Evolutionary conservation across 2,888 invertebrate genomes (phyloP).

Genomic region (Ormyrus labotus): DNA sequence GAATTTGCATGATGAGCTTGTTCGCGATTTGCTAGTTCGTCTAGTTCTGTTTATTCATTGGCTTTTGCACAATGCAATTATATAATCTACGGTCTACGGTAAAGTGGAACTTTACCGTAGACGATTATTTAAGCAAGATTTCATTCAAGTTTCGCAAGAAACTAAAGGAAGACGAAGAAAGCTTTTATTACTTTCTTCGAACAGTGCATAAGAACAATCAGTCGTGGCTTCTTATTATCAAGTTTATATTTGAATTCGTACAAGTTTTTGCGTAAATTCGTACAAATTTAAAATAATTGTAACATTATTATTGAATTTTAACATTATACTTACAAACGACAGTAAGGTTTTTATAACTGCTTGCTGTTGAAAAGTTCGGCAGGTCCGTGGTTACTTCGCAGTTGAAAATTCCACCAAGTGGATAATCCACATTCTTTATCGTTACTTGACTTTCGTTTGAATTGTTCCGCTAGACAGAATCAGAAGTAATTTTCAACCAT

Average conservation of each 20-base stretch:
- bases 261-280: background rate
- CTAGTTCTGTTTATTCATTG: too few relatives aligned
- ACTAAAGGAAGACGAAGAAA: background rate
- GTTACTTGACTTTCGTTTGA: constrained; percentile 87
- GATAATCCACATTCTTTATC: constrained; percentile 83
- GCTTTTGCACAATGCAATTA: too few relatives aligned
- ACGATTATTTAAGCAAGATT: constrained; percentile 1
- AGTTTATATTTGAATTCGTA: constrained; percentile 12
- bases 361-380: constrained; percentile 83
- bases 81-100: too few relatives aligned
- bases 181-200: background rate
- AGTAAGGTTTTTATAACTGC: constrained; percentile 81
- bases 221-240: background rate
- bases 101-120: too few relatives aligned
- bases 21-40: too few relatives aligned
- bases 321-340: constrained; percentile 83
- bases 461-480: constrained; percentile 80
- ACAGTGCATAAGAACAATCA: background rate
- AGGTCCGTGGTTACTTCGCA: constrained; percentile 88
- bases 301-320: constrained; percentile 19
- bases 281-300: background rate
- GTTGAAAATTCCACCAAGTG: constrained; percentile 85
- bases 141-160: background rate
- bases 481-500: background rate
- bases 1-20: too few relatives aligned